These are phyloP conservation scores for Listronotus bonariensis DNA, from an alignment of 1,140 invertebrate species.

Conservation along the genomic window DNA sequence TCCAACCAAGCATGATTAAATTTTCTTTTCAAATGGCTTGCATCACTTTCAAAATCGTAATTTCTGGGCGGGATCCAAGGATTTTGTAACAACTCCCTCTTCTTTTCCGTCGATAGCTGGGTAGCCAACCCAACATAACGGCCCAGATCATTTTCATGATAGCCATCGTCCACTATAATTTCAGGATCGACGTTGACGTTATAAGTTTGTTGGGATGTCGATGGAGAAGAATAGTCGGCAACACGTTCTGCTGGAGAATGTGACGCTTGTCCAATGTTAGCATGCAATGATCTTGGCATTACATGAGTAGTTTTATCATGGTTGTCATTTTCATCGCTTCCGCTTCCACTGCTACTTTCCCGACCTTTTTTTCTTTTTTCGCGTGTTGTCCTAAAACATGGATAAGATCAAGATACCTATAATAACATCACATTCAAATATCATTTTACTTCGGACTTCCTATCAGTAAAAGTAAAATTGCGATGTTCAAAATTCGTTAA, in stretches of 20 bases:
- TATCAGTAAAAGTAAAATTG: no score
- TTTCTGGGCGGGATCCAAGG: slow-evolving; percentile 11
- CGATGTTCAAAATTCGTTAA: no score
- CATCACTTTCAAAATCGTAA: slow-evolving; percentile 21
- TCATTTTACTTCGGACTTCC: no score
- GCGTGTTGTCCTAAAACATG: slow-evolving; percentile 14
- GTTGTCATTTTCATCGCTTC: no score
- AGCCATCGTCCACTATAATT: no score
- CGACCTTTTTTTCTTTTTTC: background rate
- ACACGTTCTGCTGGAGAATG: slow-evolving; percentile 26
- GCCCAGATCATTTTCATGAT: no score
- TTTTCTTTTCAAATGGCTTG: slow-evolving; percentile 23
- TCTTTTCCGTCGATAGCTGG: slow-evolving; percentile 20
- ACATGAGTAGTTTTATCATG: slow-evolving; percentile 14
- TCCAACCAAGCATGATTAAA: slow-evolving; percentile 39
- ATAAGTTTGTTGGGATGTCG: no score
- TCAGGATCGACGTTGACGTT: no score
- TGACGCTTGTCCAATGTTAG: slow-evolving; percentile 29
- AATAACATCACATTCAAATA: no score
- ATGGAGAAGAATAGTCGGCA: slow-evolving; percentile 23
- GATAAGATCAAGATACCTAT: no score
- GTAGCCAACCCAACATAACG: slow-evolving; percentile 3
- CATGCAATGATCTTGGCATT: slow-evolving; percentile 35
- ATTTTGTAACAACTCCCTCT: slow-evolving; percentile 25
- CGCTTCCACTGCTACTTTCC: no score